Percentiles rank a stretch among this genome's conserved stretches.
Evolutionary conservation across 2,113 vertebrate species (phyloP).

Genomic region (Urocynchramus pylzowi): DNA sequence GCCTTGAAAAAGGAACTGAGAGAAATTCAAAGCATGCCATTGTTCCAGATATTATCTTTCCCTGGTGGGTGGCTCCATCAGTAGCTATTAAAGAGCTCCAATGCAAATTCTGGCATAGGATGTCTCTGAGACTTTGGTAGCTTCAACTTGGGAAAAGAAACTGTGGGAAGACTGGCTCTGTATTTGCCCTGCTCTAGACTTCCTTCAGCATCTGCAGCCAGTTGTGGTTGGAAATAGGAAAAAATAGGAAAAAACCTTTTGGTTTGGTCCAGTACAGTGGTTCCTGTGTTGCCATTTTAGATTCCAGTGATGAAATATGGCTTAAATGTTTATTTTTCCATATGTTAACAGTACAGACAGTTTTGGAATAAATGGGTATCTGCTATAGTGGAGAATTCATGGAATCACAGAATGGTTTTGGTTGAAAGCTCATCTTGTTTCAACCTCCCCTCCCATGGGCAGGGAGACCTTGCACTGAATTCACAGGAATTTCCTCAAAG

Average conservation of each 20-base stretch:
- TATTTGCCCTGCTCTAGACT: not conserved
- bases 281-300: not conserved
- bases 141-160: not conserved
- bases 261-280: not conserved
- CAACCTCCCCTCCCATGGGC: rapidly evolving
- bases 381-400: not conserved
- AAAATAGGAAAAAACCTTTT: not conserved
- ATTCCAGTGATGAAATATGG: not conserved
- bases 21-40: not conserved
- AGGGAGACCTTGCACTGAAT: not conserved
- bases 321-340: not conserved
- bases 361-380: not conserved
- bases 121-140: not conserved
- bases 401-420: not conserved
- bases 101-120: not conserved
- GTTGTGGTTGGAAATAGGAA: not conserved
- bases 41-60: not conserved
- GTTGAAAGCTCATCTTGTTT: not conserved
- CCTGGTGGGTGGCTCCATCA: not conserved
- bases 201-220: not conserved
- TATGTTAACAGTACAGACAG: not conserved
- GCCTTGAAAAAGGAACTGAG: not conserved
- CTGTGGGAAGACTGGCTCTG: not conserved
- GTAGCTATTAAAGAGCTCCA: not conserved
- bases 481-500: not conserved